Evolutionary conservation across 2,888 invertebrate genomes (phyloP), one percentile per base, ranked within the genome.

Genomic region (Priocnemis perturbator): DNA sequence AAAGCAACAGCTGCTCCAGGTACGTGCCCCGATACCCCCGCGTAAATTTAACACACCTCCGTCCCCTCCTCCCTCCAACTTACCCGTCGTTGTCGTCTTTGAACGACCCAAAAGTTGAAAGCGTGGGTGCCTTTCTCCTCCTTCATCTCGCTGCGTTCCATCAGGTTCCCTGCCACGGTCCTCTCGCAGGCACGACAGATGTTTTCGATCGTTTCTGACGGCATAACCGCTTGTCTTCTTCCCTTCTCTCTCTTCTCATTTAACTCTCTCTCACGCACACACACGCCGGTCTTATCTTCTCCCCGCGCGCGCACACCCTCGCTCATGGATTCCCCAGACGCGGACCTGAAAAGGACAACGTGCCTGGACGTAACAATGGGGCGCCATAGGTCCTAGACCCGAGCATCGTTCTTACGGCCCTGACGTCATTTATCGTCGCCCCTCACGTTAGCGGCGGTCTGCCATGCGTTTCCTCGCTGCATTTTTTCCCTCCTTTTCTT

Each of bases 101-200:
- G 37, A 9, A 14, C 55, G 26, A 20, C 17, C 26, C 55, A 4
- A 77, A 73, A 73, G 66, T 76, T 75, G 71, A 83, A 77, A 81
- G 82, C 82, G 85, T 84, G 78, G 86, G 84, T 81, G 85, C 72
- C 69, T 73, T 71, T 66, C 77, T 72, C 69, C 62, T 63, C 66
- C 58, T n/a, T 69, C 67, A 19, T 37, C 37, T 37, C 55, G 50
- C 44, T n/a, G 19, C 56, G 21, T n/a, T 47, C 52, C 30, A 19
- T 53, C 48, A 52, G 53, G 21, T 48, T 50, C 50, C 11, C 26
- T n/a, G 50, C n/a, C 50, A 50, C 17, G 50, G 5, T 45, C 48
- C 62, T 65, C 64, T 58, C 63, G 53, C 58, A 44, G 37, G 7
- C 61, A 20, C 19, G 73, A 74, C 79, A 79, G 79, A 77, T 79